phyloP scores from a whole-genome alignment of 2,797 vertebrate species.

The Rhabdophis nuchalis region DNA sequence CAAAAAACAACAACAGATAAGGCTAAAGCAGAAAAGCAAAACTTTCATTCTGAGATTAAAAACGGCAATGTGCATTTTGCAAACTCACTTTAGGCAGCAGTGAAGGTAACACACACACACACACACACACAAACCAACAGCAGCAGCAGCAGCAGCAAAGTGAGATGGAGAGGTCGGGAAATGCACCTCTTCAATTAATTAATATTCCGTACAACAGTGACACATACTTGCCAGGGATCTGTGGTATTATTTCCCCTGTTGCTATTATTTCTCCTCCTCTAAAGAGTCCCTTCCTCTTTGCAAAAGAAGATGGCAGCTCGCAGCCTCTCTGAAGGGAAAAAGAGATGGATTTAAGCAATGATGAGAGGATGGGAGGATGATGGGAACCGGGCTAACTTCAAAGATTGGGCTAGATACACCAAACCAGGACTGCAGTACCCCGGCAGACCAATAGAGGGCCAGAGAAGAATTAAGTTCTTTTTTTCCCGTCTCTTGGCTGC shows the following conservation, averaged over 20 bases:
- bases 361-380: not conserved
- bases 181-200: not conserved
- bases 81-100: not conserved
- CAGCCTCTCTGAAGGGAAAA: not conserved
- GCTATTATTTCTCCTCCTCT: not conserved
- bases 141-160: not conserved
- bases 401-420: not conserved
- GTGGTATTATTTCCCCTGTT: not conserved
- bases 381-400: not conserved
- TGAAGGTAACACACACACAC: not conserved
- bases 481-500: not conserved
- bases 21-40: not conserved
- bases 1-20: not conserved
- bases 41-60: not conserved
- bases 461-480: not conserved
- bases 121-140: not conserved
- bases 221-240: not conserved
- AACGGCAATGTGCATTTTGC: not conserved
- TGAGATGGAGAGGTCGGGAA: not conserved
- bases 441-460: not conserved
- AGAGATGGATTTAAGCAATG: not conserved
- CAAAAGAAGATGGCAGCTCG: constrained; percentile 17
- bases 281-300: constrained; percentile 24
- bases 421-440: not conserved
- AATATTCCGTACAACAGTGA: not conserved